Conservation (phyloP, 92 coral and sea anemone species). For the Parazoanthus atlanticus region DNA sequence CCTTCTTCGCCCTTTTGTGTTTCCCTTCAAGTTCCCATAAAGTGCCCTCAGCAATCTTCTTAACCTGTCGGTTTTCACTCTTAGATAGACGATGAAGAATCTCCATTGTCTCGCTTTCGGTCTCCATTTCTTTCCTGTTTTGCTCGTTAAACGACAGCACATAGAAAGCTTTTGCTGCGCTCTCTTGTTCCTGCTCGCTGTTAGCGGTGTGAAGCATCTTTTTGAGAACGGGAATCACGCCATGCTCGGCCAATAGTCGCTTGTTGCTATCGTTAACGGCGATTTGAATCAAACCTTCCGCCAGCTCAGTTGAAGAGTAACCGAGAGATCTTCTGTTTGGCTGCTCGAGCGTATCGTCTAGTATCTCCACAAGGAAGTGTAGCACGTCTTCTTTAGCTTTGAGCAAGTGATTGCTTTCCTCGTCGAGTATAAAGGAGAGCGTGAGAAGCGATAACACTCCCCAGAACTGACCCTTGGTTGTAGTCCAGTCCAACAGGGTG, state of each 20-base stretch:
- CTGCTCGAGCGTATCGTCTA: constrained; percentile 44
- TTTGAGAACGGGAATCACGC: constrained; percentile 68
- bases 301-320: constrained; percentile 67
- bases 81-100: constrained; percentile 42
- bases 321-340: constrained; percentile 56
- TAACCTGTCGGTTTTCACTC: constrained; percentile 40
- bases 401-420: constrained; percentile 25
- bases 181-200: constrained; percentile 53
- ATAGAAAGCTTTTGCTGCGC: constrained; percentile 62
- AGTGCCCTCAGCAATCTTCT: constrained; percentile 69
- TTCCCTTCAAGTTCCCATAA: constrained; percentile 75
- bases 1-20: constrained; percentile 19
- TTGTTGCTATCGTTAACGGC: constrained; percentile 81
- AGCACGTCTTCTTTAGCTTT: constrained; percentile 44
- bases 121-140: constrained; percentile 50
- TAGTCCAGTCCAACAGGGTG: constrained; percentile 38
- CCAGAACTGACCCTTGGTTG: constrained; percentile 29
- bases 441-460: constrained; percentile 24
- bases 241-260: constrained; percentile 64
- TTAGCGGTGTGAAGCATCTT: constrained; percentile 62
- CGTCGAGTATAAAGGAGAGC: constrained; percentile 29
- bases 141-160: constrained; percentile 75
- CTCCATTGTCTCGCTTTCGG: constrained; percentile 35
- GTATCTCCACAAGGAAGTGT: constrained; percentile 53
- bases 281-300: constrained; percentile 78